These are phyloP conservation scores for Struthidea cinerea DNA, from an alignment of 2,113 vertebrate genomes.

Conservation along the genomic window DNA sequence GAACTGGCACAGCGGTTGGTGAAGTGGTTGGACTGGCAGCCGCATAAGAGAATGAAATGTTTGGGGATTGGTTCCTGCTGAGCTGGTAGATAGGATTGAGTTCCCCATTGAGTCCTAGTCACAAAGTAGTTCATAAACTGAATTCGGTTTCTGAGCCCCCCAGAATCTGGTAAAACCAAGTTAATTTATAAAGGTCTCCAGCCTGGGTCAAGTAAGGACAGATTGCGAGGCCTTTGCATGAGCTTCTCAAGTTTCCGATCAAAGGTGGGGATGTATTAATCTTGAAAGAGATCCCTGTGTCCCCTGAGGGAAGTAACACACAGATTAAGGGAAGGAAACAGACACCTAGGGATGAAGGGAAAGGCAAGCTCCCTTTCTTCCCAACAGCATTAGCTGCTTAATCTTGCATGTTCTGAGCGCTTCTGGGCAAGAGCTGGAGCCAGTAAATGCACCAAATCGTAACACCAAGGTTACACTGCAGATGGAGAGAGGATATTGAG, in stretches of 20 bases:
- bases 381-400: background rate
- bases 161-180: background rate
- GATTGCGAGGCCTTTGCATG: background rate
- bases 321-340: background rate
- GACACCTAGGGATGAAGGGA: background rate
- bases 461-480: background rate
- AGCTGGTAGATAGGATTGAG: background rate
- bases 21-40: background rate
- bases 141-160: background rate
- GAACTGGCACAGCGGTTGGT: background rate
- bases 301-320: background rate
- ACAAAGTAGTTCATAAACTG: background rate
- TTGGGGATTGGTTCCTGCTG: background rate
- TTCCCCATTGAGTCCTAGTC: background rate
- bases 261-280: background rate
- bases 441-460: background rate
- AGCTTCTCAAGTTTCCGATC: background rate
- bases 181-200: background rate
- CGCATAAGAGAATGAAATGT: background rate
- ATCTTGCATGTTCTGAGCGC: background rate
- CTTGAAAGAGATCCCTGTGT: background rate
- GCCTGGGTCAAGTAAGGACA: background rate
- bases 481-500: background rate
- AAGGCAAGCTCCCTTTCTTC: background rate
- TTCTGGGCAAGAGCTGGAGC: background rate